Conservation (phyloP, 2,113 vertebrate genomes). For the Istiophorus platypterus region DNA sequence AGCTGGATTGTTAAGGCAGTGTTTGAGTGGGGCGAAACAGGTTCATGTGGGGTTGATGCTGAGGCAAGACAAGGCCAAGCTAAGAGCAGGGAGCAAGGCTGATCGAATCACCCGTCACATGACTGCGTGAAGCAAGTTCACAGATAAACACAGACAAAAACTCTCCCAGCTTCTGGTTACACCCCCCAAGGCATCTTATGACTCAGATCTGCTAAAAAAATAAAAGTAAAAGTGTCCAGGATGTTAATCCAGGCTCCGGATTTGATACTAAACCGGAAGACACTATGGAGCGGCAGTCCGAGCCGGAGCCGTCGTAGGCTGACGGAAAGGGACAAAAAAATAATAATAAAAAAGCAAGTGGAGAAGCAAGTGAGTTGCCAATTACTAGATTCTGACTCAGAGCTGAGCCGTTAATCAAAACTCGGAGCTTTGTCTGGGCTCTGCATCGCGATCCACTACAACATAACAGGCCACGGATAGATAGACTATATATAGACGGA, state of each 20-base stretch:
- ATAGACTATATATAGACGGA: conserved; percentile 6
- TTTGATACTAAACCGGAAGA: conserved; percentile 60
- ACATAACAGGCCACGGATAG: conserved; percentile 12
- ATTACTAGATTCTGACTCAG: conserved; percentile 71
- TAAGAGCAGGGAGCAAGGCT: background rate
- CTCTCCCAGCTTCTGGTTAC: conserved; percentile 32
- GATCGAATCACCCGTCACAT: conserved; percentile 34
- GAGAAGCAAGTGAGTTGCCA: conserved; percentile 64
- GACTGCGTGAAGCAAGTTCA: conserved; percentile 17
- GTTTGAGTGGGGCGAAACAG: background rate
- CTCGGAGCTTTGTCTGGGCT: conserved; percentile 53
- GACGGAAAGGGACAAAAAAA: conserved; percentile 16
- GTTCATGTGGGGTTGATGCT: conserved; percentile 28
- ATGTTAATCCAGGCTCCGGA: conserved; percentile 43
- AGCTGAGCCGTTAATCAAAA: conserved; percentile 75
- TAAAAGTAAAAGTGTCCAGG: conserved; percentile 42
- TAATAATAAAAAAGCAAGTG: conserved; percentile 28
- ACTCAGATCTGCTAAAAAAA: conserved; percentile 46
- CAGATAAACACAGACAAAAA: conserved; percentile 48
- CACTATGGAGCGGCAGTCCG: conserved; percentile 20
- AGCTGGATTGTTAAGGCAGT: background rate
- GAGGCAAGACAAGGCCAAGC: conserved; percentile 23
- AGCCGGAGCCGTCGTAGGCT: conserved; percentile 49
- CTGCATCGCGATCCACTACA: conserved; percentile 38
- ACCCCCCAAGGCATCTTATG: conserved; percentile 30